These are phyloP conservation scores for Adineta ricciae DNA, from an alignment of 2,888 invertebrate species.

Conservation along the genomic window DNA sequence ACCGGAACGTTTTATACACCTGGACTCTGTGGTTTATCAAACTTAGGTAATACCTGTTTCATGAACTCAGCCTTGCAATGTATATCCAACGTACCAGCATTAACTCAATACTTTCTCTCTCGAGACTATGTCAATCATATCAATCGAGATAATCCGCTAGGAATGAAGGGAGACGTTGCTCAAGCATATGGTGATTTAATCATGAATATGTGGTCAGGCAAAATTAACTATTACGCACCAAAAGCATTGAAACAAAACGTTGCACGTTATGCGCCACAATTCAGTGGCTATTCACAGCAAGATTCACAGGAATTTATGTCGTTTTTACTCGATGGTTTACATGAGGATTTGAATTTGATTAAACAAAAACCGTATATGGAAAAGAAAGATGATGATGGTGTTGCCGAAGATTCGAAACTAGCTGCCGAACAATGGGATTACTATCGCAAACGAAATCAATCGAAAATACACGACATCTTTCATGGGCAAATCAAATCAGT, in stretches of 20 bases:
- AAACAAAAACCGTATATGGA: slow-evolving; percentile 56
- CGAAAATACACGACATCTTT: slow-evolving; percentile 56
- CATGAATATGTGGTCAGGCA: slow-evolving; percentile 36
- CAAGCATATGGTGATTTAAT: slow-evolving; percentile 35
- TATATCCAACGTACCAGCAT: slow-evolving; percentile 51
- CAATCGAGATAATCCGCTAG: slow-evolving; percentile 55
- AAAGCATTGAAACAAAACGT: slow-evolving; percentile 50
- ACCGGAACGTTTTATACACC: slow-evolving; percentile 38
- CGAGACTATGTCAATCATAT: slow-evolving; percentile 53
- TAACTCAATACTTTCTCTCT: slow-evolving; percentile 54
- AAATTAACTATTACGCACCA: slow-evolving; percentile 50
- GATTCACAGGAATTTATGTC: slow-evolving; percentile 36
- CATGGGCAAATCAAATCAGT: slow-evolving; percentile 57
- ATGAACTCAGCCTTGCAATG: slow-evolving; percentile 36
- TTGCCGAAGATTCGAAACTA: slow-evolving; percentile 38
- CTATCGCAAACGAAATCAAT: slow-evolving; percentile 55
- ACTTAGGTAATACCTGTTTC: slow-evolving; percentile 37
- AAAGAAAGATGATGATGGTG: slow-evolving; percentile 48
- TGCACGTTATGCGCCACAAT: slow-evolving; percentile 36
- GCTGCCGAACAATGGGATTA: slow-evolving; percentile 55
- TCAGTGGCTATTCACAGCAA: slow-evolving; percentile 36
- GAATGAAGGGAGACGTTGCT: slow-evolving; percentile 46
- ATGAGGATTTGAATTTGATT: slow-evolving; percentile 47
- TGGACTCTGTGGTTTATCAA: slow-evolving; percentile 36
- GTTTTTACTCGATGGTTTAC: slow-evolving; percentile 36